Evolutionary conservation across 1,140 invertebrate genomes (phyloP), one percentile per base, ranked within the genome.

Genomic region (Cydia amplana): DNA sequence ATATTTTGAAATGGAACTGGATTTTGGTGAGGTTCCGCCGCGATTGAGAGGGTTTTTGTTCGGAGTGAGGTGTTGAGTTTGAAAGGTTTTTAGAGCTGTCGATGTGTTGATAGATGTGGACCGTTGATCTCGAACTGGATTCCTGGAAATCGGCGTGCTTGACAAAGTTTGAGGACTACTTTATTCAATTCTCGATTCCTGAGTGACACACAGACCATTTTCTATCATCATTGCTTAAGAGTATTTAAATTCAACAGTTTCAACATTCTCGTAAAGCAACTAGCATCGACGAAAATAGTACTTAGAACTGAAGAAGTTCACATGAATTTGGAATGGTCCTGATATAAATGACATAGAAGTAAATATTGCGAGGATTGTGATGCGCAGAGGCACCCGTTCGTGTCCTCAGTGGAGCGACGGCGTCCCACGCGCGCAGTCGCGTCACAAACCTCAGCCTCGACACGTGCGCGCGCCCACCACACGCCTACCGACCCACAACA

Each of bases 401-500:
- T 72, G 73, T 74, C 77, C 83, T 84, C 81, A 90, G 89, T 89
- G 80, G 86, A 83, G 84, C 82, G 83, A 79, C 80, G 77, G 79
- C 81, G 88, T 86, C 91, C 91, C 89, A 92, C 91, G 84, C 89
- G 83, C 79, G 75, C 82, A 82, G 85, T 87, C 83, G 86, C 86
- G 84, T 82, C 80, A 80, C 86, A 85, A 74, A 75, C 80, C 70
- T 78, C 82, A 80, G 72, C 40, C 55, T 83, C 80, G 83, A 91
- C 91, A 91, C 91, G 89, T 92, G 91, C 86, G 85, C 28, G 67
- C 91, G 89, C 91, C 91, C 91, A 92, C 91, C 75, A 83, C 77
- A 87, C 89, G 86, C 89, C 89, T 87, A 91, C 91, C 80, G 77
- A 78, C 83, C 78, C 84, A 91, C 86, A 87, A 85, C 84, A 82